A percentile compares a stretch with the other conserved stretches of the same genome.
These are phyloP conservation scores for Gastrophryne carolinensis DNA, from an alignment of 2,797 vertebrate genomes.

Conservation along the genomic window DNA sequence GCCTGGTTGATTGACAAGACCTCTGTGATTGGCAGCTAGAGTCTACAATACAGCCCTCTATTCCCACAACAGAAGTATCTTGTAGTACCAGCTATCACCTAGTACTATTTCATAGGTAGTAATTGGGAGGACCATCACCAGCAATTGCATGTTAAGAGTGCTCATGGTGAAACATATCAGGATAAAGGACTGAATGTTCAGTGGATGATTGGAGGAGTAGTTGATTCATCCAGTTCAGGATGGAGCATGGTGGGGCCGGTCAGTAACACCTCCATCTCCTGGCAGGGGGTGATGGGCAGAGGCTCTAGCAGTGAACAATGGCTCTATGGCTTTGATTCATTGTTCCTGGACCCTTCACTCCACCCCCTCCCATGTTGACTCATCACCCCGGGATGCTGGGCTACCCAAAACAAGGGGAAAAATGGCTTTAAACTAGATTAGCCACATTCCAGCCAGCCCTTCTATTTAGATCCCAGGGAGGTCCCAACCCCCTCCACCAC, in stretches of 20 bases:
- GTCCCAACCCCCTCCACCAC: too few relatives aligned
- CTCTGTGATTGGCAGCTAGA: too few relatives aligned
- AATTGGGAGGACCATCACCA: too few relatives aligned
- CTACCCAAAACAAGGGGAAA: neutral
- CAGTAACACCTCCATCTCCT: conserved; percentile 48
- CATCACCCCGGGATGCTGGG: conserved; percentile 52
- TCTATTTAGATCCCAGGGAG: conserved; percentile 54
- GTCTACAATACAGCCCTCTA: too few relatives aligned
- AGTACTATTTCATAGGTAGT: too few relatives aligned
- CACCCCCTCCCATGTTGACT: conserved; percentile 58
- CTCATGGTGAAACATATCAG: too few relatives aligned
- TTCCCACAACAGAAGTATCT: too few relatives aligned
- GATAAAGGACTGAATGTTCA: too few relatives aligned
- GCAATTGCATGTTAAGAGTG: too few relatives aligned
- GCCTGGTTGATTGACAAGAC: too few relatives aligned
- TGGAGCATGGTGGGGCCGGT: conserved; percentile 55
- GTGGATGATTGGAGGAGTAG: too few relatives aligned
- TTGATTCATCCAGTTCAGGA: conserved; percentile 49
- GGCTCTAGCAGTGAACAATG: conserved; percentile 52
- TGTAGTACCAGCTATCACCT: too few relatives aligned
- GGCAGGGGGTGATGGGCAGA: conserved; percentile 47
- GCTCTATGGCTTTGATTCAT: conserved; percentile 63
- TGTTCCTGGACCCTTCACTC: conserved; percentile 54
- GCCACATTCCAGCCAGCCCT: conserved; percentile 57
- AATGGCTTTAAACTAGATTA: conserved; percentile 40